A percentile compares a stretch with the other conserved stretches of the same genome.
These are phyloP conservation scores for Hippocampus kuda DNA, from an alignment of 2,797 vertebrate species.

Conservation along the genomic window DNA sequence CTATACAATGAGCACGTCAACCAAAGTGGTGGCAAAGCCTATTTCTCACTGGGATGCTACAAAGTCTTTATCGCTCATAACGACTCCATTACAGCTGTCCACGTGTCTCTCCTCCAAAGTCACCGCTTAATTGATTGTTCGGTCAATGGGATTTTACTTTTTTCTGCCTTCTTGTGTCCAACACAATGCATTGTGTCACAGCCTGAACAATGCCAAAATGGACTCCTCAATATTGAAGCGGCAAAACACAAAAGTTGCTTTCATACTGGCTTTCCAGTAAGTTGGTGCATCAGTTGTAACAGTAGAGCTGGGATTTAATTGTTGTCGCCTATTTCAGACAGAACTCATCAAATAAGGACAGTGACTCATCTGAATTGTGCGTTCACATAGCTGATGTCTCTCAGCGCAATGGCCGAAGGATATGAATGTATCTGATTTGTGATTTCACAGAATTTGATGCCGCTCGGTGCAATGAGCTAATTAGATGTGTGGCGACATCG, in stretches of 20 bases:
- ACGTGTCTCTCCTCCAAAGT: slow-evolving; percentile 18
- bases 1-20: slow-evolving; percentile 34
- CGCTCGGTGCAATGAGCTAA: neutral
- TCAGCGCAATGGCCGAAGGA: neutral
- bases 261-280: neutral
- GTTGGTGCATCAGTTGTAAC: neutral
- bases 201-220: slow-evolving; percentile 14
- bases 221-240: slow-evolving; percentile 15
- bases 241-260: slow-evolving; percentile 25
- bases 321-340: neutral
- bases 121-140: slow-evolving; percentile 41
- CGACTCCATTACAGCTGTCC: slow-evolving; percentile 20
- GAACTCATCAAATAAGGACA: neutral
- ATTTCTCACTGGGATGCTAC: slow-evolving; percentile 29
- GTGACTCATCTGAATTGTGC: neutral
- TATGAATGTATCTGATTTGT: neutral
- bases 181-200: slow-evolving; percentile 26
- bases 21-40: slow-evolving; percentile 38
- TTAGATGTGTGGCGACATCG: neutral
- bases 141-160: slow-evolving; percentile 18
- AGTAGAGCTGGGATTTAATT: neutral
- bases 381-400: neutral
- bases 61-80: slow-evolving; percentile 35
- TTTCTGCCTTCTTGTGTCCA: slow-evolving; percentile 17
- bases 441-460: neutral